Evolutionary conservation across 2,888 invertebrate species (phyloP).

Genomic region (Pristionchus entomophagus): DNA sequence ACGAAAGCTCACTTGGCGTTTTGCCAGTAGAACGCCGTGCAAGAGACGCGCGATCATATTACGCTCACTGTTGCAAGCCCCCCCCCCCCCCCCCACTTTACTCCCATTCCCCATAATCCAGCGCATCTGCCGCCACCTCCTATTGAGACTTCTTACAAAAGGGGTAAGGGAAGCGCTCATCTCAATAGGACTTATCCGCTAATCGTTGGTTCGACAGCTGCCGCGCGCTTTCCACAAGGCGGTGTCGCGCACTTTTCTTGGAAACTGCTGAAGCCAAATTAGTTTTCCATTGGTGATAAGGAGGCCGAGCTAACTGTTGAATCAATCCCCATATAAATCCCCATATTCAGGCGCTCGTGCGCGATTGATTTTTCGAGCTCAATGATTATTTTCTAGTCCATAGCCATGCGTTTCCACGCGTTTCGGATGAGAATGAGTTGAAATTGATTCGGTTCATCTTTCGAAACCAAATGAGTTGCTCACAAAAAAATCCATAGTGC

Average conservation of each 20-base stretch:
- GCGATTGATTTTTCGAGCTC: no score
- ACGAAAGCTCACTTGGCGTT: no score
- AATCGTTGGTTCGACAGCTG: constrained; percentile 27
- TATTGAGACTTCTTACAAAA: constrained; percentile 31
- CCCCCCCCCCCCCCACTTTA: neutral
- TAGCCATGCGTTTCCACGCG: neutral
- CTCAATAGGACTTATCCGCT: constrained; percentile 24
- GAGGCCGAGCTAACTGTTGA: no score
- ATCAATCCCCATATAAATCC: no score
- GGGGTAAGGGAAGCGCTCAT: neutral
- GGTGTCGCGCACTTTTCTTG: neutral
- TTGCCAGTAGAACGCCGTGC: no score
- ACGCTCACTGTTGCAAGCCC: neutral
- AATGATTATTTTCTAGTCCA: neutral
- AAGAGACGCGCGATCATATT: neutral
- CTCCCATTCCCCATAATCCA: neutral
- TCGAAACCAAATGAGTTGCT: neutral
- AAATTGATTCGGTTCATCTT: no score
- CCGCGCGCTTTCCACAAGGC: neutral
- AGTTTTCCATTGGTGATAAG: no score
- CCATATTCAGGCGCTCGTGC: no score
- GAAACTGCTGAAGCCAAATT: no score
- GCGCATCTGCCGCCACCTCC: neutral
- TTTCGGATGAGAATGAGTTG: neutral
- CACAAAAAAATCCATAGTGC: no score